Evolutionary conservation across 2,113 vertebrate species (phyloP).

Genomic region (Tor tambroides): DNA sequence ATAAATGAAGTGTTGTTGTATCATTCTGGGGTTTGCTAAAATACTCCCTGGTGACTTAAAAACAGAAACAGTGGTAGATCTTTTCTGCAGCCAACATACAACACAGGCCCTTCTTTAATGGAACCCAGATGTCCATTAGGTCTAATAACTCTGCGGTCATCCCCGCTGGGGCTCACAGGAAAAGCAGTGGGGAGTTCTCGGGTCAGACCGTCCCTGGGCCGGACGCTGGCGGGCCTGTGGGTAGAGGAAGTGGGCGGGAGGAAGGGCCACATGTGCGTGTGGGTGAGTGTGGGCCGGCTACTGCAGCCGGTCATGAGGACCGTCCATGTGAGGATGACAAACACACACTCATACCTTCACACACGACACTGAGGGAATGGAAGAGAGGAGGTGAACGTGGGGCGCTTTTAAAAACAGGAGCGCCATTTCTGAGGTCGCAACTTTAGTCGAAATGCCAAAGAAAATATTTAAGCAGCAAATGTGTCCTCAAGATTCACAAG

Average conservation of each 20-base stretch:
- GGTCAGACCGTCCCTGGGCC: conserved; percentile 35
- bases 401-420: conserved; percentile 20
- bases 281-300: conserved; percentile 33
- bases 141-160: conserved; percentile 49
- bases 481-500: background rate
- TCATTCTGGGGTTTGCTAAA: conserved; percentile 21
- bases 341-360: background rate
- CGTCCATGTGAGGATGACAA: conserved; percentile 10
- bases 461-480: background rate
- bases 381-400: conserved; percentile 16
- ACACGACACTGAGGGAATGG: background rate
- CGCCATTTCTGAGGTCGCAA: background rate
- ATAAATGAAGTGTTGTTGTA: conserved; percentile 26
- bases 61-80: conserved; percentile 36
- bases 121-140: conserved; percentile 45
- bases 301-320: background rate
- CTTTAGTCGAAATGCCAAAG: background rate
- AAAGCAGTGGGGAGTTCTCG: conserved; percentile 38
- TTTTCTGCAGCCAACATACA: conserved; percentile 21
- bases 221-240: conserved; percentile 48
- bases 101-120: conserved; percentile 37
- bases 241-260: conserved; percentile 44
- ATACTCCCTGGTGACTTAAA: conserved; percentile 24
- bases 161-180: conserved; percentile 27
- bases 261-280: conserved; percentile 36